phyloP scores from a whole-genome alignment of 2,797 vertebrate genomes.

The Hydrophis major region DNA sequence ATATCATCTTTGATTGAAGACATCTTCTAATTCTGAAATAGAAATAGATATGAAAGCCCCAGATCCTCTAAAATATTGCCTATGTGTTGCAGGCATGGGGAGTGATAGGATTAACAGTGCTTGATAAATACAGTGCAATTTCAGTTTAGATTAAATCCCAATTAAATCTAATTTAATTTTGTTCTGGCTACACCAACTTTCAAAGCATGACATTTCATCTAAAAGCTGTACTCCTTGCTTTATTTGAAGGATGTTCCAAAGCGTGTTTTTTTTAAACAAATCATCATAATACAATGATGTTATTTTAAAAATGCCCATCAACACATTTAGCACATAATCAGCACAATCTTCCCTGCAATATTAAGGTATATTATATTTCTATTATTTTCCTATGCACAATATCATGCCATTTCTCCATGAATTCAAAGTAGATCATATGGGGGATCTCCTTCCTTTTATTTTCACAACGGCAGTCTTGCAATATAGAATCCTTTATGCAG shows the following conservation, averaged over 20 bases:
- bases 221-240: background rate
- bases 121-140: background rate
- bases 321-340: background rate
- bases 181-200: background rate
- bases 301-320: background rate
- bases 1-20: background rate
- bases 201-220: background rate
- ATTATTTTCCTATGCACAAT: background rate
- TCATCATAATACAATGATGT: background rate
- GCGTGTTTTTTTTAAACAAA: background rate
- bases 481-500: background rate
- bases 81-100: background rate
- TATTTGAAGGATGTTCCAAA: background rate
- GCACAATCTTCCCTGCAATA: background rate
- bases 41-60: background rate
- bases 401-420: background rate
- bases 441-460: background rate
- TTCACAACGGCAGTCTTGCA: background rate
- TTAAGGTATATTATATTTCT: background rate
- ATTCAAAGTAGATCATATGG: background rate
- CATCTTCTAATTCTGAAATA: background rate
- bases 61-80: background rate
- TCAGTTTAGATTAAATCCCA: background rate
- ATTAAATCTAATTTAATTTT: background rate
- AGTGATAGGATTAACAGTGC: background rate